Base-by-base conservation (phyloP, 30 jellyfish, hydroid and myxozoan genomes). In the Euphysa ruthae region DNA sequence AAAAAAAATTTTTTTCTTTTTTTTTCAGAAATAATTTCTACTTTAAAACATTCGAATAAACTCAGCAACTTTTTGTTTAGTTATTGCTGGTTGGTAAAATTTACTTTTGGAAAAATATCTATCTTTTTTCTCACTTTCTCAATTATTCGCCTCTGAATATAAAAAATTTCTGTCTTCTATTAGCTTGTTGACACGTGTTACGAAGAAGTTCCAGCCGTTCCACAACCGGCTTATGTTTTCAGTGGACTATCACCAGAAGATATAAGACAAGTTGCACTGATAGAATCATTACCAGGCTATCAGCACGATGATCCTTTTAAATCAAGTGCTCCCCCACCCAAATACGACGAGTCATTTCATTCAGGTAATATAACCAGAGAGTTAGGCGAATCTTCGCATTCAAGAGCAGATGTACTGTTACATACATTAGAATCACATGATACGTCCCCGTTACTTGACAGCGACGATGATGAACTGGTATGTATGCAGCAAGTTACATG, bases 161-260 rank as follows among this genome's bases (percentile, higher is more conserved):
- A n/a, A n/a, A n/a, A n/a, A n/a, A n/a, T n/a, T n/a, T n/a, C n/a
- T n/a, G n/a, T n/a, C 10, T 30, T 30, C 7, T 32, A 1, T 46
- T 23, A 44, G 56, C 58, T 46, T 32, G 93, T 74, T 38, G 95
- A 72, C 56, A 73, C 78, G 20, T 81, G 97, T 57, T 88, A 88
- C 35, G 97, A 88, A 74, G 97, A 88, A 61, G 82, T 73, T 71
- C 94, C 97, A 25, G 97, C 97, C 2, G 68, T 88, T 15, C 97
- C 97, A 20, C 97, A 88, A 62, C 97, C 97, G 35, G 97, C 97
- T 2, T 88, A 55, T 44, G 91, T 88, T 6, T 88, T 80, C 55
- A 70, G 95, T 23, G 97, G 97, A 1, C 46, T 86, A 35, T 49
- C 77, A 14, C 77, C 94, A 22, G 72, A 74, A 49, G 87, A 91